Evolutionary conservation across 2,797 vertebrate genomes (phyloP), one percentile per base, ranked within the genome.

Genomic region (Clamator glandarius): DNA sequence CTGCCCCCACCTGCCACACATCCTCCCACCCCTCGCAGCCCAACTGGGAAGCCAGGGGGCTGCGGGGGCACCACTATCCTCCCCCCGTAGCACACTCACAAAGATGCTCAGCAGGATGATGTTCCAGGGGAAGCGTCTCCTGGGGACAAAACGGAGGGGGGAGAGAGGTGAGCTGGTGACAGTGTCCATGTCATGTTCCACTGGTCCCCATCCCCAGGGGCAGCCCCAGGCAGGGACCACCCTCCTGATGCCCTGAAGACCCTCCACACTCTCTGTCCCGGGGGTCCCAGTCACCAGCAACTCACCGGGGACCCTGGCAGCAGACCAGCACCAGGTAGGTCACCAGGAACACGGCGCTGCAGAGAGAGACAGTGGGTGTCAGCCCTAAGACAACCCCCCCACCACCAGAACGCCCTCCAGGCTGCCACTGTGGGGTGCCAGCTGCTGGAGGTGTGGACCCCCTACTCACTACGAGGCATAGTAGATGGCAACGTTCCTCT

Each of bases 91-190:
- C 39, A 17, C 54, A 99, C 99, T 99, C 96, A 99, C 99, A 92
- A 99, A 99, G 92, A 99, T 46, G 81, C 96, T 96, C 89, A 99
- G 97, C 85, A 99, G 97, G 76, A 99, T 97, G 82, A 99, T 81
- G 96, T 99, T 99, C 98, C 98, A 99, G 20, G 99, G 99, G 91
- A 99, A 99, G 33, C 98, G 98, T 96, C 99, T 98, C 98, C 99
- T 99, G 93, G 39, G 80, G 62, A 89, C 0, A 0, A 87, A 39
- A 93, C 52, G 0, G 12, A 46, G 24, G 77, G 6, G 12, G 46
- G 24, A 81, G 6, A 67, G 39, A 64, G 5, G 12, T 85, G 28
- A 95, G 85, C 23, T 26, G 67, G 44, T 64, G 41, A 51, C 48
- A 62, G 8, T 1, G 1, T 64, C 54, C 25, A 20, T 19, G 41